Base-by-base conservation (phyloP, 2,888 invertebrate genomes). In the Erebia aethiops region DNA sequence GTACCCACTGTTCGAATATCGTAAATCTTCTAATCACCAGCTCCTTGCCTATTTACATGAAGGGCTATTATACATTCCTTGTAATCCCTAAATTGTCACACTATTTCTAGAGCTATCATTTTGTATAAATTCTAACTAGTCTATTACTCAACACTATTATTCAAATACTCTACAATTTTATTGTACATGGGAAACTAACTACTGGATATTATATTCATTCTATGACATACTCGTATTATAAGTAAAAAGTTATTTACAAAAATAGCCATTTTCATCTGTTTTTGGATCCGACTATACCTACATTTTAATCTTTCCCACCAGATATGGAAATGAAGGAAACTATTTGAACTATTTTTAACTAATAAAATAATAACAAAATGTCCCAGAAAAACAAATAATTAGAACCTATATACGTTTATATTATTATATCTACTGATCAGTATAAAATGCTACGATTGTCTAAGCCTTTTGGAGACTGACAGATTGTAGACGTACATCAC, bases 111-210 rank as follows among this genome's bases (percentile, higher is more conserved):
- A 83, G 75, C 88, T 91, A 89, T 83, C 82, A 87, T 88, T 89
- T 88, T 91, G 92, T 92, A 92, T 91, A 92, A 92, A 92, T 87
- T 91, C 92, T 92, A 92, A 85, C 88, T 92, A 91, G 79, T 83
- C 88, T 89, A 91, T 88, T 35, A 35, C 35, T 78, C 84, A 82
- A 84, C 67, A 74, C 69, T 67, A 58, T 72, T 87, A 88, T 83
- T 87, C 85, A 85, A 87, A 84, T 90, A 90, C 78, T 89, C 92
- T 92, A 92, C 90, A 91, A 88, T 91, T 91, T 90, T 87, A 91
- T 91, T 92, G 91, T 93, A 92, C 92, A 92, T 89, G 90, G 86
- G 88, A 88, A 91, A 87, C 92, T 92, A 92, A 80, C 91, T 91
- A 92, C 87, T 85, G 89, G 89, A 90, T 89, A 91, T 82, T 89